Evolutionary conservation across 53 echinoderm and acorn worm genomes (phyloP).

Genomic region (Stichopus horrens): DNA sequence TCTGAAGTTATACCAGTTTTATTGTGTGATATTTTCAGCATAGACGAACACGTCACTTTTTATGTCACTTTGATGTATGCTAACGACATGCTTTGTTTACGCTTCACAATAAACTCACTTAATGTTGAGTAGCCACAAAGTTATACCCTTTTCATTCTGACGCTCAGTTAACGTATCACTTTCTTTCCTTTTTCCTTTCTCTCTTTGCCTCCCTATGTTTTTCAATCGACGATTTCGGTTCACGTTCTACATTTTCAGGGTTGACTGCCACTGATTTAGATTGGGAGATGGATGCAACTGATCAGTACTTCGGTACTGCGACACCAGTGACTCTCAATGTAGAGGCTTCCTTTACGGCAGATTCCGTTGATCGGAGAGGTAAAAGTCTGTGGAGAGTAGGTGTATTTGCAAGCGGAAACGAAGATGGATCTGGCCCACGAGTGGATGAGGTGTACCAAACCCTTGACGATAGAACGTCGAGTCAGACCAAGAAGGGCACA

Average conservation of each 20-base stretch:
- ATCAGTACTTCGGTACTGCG: neutral
- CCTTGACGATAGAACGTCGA: neutral
- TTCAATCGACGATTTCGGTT: too few relatives aligned
- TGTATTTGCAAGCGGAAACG: slow-evolving; percentile 31
- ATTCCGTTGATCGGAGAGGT: slow-evolving; percentile 12
- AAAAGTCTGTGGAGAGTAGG: slow-evolving; percentile 31
- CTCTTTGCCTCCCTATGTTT: too few relatives aligned
- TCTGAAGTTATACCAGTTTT: too few relatives aligned
- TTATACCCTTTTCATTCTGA: too few relatives aligned
- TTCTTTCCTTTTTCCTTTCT: too few relatives aligned
- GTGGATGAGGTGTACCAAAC: slow-evolving; percentile 1
- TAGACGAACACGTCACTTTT: too few relatives aligned
- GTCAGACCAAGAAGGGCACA: neutral
- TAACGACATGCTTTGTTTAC: too few relatives aligned
- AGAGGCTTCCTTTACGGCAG: neutral
- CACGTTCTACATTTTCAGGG: neutral
- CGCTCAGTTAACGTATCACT: too few relatives aligned
- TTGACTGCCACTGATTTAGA: slow-evolving; percentile 1
- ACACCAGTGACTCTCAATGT: slow-evolving; percentile 23
- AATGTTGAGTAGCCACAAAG: too few relatives aligned
- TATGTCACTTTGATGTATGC: too few relatives aligned
- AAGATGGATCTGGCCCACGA: slow-evolving; percentile 22
- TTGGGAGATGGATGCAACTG: neutral
- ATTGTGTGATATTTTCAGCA: too few relatives aligned
- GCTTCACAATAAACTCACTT: too few relatives aligned